Evolutionary conservation across 2,888 invertebrate genomes (phyloP), one percentile per base, ranked within the genome.

Genomic region (Xanthostigma xanthostigma): DNA sequence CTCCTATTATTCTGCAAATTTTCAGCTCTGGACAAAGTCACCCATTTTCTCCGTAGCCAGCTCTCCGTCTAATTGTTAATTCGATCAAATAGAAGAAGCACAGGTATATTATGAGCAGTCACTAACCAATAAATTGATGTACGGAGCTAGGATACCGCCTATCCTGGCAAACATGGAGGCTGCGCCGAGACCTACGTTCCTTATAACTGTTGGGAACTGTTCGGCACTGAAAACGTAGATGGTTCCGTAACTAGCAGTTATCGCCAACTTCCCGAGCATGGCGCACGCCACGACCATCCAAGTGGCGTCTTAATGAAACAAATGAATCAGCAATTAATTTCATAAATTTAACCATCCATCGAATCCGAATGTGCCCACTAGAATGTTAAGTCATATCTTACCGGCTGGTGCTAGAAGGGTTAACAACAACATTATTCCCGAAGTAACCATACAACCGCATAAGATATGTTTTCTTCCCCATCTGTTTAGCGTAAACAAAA

Each of bases 211-310:
- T 12, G 84, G 84, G 58, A 82, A 84, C 60, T 82, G 81, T 64
- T 84, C 84, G 2, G 81, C 79, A 1, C 83, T 79, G 60, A 82
- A 81, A 44, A 84, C 75, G 57, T 84, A 84, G 41, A 84, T 73
- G 1, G 82, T 79, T 40, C 82, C 84, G 57, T 84, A 84, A 27
- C 82, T 80, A 1, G 82, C 75, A 2, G 84, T 83, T 46, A 84
- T 83, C 40, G 81, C 75, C 54, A 84, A 63, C 66, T 84, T 84
- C 9, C 81, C 84, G 38, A 78, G 60, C 83, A 84, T 83, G 3
- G 81, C 81, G 39, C 78, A 67, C 3, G 71, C 65, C 17, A 82
- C 69, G 0, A 72, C 60, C 39, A 79, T 56, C 76, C 76, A 76
- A 37, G 68, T 65, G 56, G 69, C 64, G 41, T 71, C 76, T 76